Evolutionary conservation across 2,888 invertebrate genomes (phyloP).

Genomic region (Tiphia femorata): DNA sequence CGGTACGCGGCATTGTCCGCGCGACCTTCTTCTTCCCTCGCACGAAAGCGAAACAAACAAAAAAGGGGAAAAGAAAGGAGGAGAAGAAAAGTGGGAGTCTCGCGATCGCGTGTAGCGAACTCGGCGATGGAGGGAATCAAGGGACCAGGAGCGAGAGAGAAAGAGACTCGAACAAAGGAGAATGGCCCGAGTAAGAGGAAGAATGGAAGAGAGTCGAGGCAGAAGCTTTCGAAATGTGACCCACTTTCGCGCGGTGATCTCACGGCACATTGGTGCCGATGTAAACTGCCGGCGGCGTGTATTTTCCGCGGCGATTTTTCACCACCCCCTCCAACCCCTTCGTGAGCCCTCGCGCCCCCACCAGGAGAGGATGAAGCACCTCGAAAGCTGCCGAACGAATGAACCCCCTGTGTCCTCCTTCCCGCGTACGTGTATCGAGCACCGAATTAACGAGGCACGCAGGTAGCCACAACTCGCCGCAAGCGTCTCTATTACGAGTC

Average conservation of each 20-base stretch:
- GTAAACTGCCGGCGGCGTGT: constrained; percentile 28
- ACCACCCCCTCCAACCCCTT: constrained; percentile 2
- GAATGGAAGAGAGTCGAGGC: constrained; percentile 12
- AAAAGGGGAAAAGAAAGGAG: not conserved
- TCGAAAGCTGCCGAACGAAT: constrained; percentile 37
- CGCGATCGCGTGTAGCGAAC: constrained; percentile 1
- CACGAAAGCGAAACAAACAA: not conserved
- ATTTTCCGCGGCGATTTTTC: constrained; percentile 40
- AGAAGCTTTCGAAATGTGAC: constrained; percentile 41
- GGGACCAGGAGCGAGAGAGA: constrained; percentile 3
- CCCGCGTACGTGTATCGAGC: constrained; percentile 33
- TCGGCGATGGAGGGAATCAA: constrained; percentile 2
- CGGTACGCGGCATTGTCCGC: no score
- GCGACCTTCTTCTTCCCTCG: no score
- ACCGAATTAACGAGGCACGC: constrained; percentile 50
- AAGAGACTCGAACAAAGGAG: not conserved
- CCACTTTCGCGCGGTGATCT: constrained; percentile 30
- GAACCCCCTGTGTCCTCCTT: constrained; percentile 29
- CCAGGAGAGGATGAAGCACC: constrained; percentile 30
- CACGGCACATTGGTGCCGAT: constrained; percentile 11
- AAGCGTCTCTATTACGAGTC: constrained; percentile 50
- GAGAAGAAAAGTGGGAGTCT: constrained; percentile 4
- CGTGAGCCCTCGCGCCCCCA: no score
- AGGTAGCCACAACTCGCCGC: constrained; percentile 39
- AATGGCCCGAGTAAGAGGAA: not conserved